A percentile compares a stretch with the other conserved stretches of the same genome.
These are phyloP conservation scores for Origma solitaria DNA, from an alignment of 2,113 vertebrate genomes.

Conservation along the genomic window DNA sequence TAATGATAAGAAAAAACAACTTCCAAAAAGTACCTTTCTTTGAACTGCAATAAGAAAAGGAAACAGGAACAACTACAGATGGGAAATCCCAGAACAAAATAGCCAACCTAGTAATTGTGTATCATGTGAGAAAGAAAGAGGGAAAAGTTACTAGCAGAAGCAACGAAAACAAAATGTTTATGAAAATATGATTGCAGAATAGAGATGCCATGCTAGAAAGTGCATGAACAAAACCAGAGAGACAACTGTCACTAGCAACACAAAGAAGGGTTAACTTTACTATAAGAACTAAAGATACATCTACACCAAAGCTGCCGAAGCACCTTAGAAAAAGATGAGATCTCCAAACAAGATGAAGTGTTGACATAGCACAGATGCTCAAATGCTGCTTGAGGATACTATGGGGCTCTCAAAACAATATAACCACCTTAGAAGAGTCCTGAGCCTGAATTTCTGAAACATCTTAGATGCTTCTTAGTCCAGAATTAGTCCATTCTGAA, in stretches of 20 bases:
- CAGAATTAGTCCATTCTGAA: background rate
- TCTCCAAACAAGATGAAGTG: background rate
- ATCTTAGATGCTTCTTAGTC: background rate
- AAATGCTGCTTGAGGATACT: background rate
- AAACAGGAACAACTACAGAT: background rate
- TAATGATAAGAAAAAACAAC: background rate
- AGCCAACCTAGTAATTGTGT: background rate
- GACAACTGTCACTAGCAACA: background rate
- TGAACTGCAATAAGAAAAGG: background rate
- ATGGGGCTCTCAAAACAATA: background rate
- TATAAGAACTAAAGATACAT: background rate
- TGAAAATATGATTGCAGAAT: background rate
- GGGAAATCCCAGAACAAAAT: background rate
- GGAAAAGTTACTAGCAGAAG: background rate
- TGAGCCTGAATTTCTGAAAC: background rate
- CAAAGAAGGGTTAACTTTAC: background rate
- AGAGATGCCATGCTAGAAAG: background rate
- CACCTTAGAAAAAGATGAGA: background rate
- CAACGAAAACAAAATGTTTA: background rate
- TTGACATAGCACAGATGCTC: rapidly evolving
- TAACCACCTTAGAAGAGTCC: background rate
- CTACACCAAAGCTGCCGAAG: background rate
- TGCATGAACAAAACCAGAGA: background rate
- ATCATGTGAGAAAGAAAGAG: background rate
- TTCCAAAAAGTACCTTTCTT: background rate